Evolutionary conservation across 1,140 invertebrate species (phyloP).

Genomic region (Heliconius hermathena): DNA sequence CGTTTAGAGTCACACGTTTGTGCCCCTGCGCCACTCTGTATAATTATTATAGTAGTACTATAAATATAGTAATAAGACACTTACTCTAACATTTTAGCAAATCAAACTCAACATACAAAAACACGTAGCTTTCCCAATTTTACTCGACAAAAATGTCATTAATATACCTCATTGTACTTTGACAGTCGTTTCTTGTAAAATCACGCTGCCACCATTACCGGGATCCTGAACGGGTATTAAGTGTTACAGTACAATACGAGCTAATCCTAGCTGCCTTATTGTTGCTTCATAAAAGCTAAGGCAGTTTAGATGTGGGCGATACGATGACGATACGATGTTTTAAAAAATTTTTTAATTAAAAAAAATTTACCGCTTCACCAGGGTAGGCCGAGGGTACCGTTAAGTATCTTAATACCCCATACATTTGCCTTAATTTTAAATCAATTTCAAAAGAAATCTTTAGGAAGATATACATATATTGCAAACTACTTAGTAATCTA

Average conservation of each 20-base stretch:
- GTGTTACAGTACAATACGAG: slow-evolving; percentile 39
- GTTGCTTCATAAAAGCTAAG: slow-evolving; percentile 34
- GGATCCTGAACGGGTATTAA: slow-evolving; percentile 34
- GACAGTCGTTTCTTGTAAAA: slow-evolving; percentile 28
- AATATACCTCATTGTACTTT: slow-evolving; percentile 10
- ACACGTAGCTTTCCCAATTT: background rate
- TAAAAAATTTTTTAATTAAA: background rate
- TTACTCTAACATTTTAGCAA: too few relatives aligned
- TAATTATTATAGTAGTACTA: too few relatives aligned
- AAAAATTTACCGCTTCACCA: too few relatives aligned
- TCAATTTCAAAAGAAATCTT: too few relatives aligned
- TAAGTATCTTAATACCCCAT: too few relatives aligned
- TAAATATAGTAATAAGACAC: too few relatives aligned
- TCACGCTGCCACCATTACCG: slow-evolving; percentile 33
- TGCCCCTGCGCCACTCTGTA: too few relatives aligned
- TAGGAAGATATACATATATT: too few relatives aligned
- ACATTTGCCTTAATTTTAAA: too few relatives aligned
- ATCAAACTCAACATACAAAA: background rate
- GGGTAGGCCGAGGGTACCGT: too few relatives aligned
- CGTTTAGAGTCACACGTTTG: too few relatives aligned
- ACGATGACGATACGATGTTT: slow-evolving; percentile 17
- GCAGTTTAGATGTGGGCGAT: background rate
- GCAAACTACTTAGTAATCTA: too few relatives aligned
- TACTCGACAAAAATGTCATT: background rate
- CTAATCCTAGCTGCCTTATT: slow-evolving; percentile 35